Conservation (phyloP, 2,113 vertebrate genomes). For the Corythornis vintsioides region DNA sequence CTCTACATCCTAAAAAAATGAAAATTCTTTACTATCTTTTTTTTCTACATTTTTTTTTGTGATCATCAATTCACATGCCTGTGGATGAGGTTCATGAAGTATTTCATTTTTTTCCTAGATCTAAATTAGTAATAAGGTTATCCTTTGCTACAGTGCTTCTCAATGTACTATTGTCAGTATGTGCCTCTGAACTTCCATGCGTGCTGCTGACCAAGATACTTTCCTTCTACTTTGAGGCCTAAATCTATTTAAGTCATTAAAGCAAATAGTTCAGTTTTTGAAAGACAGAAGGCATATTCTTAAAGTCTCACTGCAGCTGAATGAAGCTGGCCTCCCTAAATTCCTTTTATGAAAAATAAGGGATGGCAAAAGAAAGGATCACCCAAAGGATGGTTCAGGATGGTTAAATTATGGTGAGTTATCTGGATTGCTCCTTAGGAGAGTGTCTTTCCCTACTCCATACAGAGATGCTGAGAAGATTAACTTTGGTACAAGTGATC, state of each 20-base stretch:
- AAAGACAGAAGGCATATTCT: not conserved
- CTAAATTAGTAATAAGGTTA: not conserved
- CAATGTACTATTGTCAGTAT: not conserved
- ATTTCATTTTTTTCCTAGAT: not conserved
- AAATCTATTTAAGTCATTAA: not conserved
- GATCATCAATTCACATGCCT: not conserved
- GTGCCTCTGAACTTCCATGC: not conserved
- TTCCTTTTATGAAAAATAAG: not conserved
- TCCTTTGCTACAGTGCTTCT: not conserved
- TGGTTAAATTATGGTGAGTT: not conserved
- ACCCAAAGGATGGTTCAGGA: not conserved
- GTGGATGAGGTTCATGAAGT: not conserved
- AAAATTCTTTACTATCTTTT: not conserved
- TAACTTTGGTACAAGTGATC: not conserved
- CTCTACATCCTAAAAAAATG: not conserved
- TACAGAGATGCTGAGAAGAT: not conserved
- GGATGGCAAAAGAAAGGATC: not conserved
- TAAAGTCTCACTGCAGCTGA: not conserved
- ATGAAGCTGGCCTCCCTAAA: not conserved
- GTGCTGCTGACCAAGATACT: not conserved
- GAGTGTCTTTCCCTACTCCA: not conserved
- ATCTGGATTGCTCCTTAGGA: not conserved
- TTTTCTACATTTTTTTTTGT: not conserved
- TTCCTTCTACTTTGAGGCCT: not conserved
- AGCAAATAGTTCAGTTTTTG: not conserved